Evolutionary conservation across 2,888 invertebrate genomes (phyloP).

Genomic region (Drosophila robusta): DNA sequence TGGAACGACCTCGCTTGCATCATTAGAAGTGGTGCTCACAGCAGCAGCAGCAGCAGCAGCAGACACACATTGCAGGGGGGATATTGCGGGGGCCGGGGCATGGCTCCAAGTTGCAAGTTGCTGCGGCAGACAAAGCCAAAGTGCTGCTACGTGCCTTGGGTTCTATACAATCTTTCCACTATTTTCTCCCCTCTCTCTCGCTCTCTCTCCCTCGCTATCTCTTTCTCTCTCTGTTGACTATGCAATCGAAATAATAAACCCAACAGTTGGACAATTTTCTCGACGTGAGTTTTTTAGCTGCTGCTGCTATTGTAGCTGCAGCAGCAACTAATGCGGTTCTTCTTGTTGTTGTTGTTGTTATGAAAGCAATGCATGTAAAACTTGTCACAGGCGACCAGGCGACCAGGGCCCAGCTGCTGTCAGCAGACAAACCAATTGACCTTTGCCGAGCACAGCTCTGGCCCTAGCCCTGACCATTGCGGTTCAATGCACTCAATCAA

Average conservation of each 20-base stretch:
- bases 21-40: slow-evolving; percentile 79
- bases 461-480: slow-evolving; percentile 36
- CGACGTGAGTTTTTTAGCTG: slow-evolving; percentile 63
- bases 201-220: slow-evolving; percentile 1
- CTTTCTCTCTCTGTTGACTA: slow-evolving; percentile 17
- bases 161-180: slow-evolving; percentile 43
- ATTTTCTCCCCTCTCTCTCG: slow-evolving; percentile 7
- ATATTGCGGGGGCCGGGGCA: slow-evolving; percentile 17
- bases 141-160: slow-evolving; percentile 78
- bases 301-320: slow-evolving; percentile 23
- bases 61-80: slow-evolving; percentile 48
- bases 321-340: slow-evolving; percentile 18
- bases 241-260: slow-evolving; percentile 79
- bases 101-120: slow-evolving; percentile 54
- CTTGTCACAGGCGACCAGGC: slow-evolving; percentile 57
- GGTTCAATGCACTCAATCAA: slow-evolving; percentile 78
- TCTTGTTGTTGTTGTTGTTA: slow-evolving; percentile 31
- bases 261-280: slow-evolving; percentile 79
- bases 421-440: slow-evolving; percentile 70
- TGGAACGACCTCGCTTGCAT: slow-evolving; percentile 78
- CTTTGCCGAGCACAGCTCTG: slow-evolving; percentile 35
- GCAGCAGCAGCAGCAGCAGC: slow-evolving; percentile 28
- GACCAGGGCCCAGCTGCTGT: slow-evolving; percentile 25
- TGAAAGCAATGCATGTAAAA: slow-evolving; percentile 66
- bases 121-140: slow-evolving; percentile 70